Evolutionary conservation across 2,888 invertebrate genomes (phyloP), one percentile per base, ranked within the genome.

Genomic region (Automeris io): DNA sequence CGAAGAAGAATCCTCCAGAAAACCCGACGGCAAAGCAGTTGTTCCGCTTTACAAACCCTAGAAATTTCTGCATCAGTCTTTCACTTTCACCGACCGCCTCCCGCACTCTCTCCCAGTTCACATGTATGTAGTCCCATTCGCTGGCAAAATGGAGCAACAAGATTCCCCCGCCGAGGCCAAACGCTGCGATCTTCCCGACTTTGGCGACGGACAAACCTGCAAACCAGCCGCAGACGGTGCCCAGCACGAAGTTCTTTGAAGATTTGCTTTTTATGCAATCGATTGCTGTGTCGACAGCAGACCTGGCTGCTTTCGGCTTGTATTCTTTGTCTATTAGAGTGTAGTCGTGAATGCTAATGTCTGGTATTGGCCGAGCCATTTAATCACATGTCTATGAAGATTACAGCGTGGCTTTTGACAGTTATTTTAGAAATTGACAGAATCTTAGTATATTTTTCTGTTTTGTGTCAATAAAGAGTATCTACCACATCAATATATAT

Each of bases 131-230:
- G 2, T 96, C 97, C 51, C 93, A 91, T 57, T 96, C 94, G 45
- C 93, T 92, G 0, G 97, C 97, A 32, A 97, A 88, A 87, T 97
- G 93, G 21, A 97, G 78, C 8, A 97, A 80, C 39, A 98, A 90
- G 13, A 97, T 91, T 16, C 96, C 93, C 5, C 96, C 95, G 22
- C 97, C 97, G 24, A 97, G 81, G 0, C 96, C 94, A 41, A 95
- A 91, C 0, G 97, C 97, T 0, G 95, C 94, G 11, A 93, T 87
- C 79, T 95, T 96, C 0, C 97, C 97, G 36, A 97, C 90, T 78
- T 92, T 94, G 78, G 93, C 90, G 18, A 93, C 90, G 9, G 93
- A 73, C 49, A 92, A 90, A 7, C 95, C 95, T 6, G 93, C 90
- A 13, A 91, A 64, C 94, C 95, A 83, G 0, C 85, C 83, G 6